Evolutionary conservation across 2,113 vertebrate genomes (phyloP), one percentile per base, ranked within the genome.

Genomic region (Oplegnathus fasciatus): DNA sequence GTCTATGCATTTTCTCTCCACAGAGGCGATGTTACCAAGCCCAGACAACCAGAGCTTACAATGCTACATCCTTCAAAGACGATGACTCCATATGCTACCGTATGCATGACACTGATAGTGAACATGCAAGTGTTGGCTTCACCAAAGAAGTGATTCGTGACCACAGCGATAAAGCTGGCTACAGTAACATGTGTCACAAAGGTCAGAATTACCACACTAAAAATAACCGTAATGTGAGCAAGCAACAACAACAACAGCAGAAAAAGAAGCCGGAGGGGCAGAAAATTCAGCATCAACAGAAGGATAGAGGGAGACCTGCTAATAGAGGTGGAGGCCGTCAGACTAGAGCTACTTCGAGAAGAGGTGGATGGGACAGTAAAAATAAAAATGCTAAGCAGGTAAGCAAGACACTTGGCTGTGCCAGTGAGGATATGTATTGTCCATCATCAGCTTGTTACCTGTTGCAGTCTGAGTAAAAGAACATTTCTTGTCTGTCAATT

Each of bases 91-190:
- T 87, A 73, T 85, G 92, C 22, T 92, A 94, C 85, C 96, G 94
- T 0, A 91, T 93, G 82, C 96, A 92, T 18, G 95, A 93, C 87
- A 94, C 94, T 9, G 87, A 93, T 2, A 86, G 95, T 10, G 94
- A 95, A 44, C 93, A 92, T 22, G 90, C 90, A 78, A 92, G 93
- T 32, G 69, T 93, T 75, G 95, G 96, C 83, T 96, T 96, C 93
- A 93, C 90, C 37, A 93, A 92, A 80, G 94, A 96, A 42, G 83
- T 94, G 50, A 96, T 94, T 52, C 94, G 95, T 69, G 95, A 95
- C 42, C 92, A 90, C 65, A 93, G 89, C 52, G 91, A 90, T 64
- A 94, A 96, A 88, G 95, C 94, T 85, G 93, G 89, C 50, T 68
- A 91, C 78, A 90, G 94, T 40, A 94, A 94, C 57, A 62, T n/a